These are phyloP conservation scores for Metopolophium dirhodum DNA, from an alignment of 1,140 invertebrate species.

Conservation along the genomic window DNA sequence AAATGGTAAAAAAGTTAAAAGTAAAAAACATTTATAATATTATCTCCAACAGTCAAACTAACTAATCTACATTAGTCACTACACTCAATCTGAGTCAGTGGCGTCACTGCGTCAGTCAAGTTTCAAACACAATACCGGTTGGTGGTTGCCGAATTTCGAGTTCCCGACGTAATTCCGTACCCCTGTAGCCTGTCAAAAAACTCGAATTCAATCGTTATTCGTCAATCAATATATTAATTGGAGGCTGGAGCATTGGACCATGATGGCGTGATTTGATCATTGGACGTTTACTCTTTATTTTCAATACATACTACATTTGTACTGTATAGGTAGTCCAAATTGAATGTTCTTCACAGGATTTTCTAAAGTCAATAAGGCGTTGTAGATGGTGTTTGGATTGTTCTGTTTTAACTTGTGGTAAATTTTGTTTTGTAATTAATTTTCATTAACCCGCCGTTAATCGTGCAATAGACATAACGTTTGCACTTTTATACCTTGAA, in stretches of 20 bases:
- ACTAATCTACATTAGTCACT: too few species aligned
- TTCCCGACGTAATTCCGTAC: too few species aligned
- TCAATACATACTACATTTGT: background rate
- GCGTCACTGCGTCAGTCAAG: too few species aligned
- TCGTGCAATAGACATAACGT: too few species aligned
- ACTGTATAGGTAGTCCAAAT: background rate
- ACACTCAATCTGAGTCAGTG: too few species aligned
- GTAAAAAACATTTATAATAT: too few species aligned
- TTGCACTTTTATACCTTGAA: too few species aligned
- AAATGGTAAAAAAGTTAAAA: too few species aligned
- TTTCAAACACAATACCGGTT: too few species aligned
- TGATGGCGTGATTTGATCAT: background rate
- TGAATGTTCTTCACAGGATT: background rate
- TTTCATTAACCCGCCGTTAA: background rate
- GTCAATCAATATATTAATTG: background rate
- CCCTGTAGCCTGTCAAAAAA: background rate
- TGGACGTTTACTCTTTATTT: background rate
- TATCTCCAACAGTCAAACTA: too few species aligned
- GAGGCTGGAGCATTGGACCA: too few species aligned
- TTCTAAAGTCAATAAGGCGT: background rate
- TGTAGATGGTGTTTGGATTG: background rate
- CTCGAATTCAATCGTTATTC: background rate
- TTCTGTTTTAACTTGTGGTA: background rate
- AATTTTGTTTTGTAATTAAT: background rate
- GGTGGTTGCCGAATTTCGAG: too few species aligned